Evolutionary conservation across 1,140 invertebrate species (phyloP).

Genomic region (Lamellibrachia luymesi): DNA sequence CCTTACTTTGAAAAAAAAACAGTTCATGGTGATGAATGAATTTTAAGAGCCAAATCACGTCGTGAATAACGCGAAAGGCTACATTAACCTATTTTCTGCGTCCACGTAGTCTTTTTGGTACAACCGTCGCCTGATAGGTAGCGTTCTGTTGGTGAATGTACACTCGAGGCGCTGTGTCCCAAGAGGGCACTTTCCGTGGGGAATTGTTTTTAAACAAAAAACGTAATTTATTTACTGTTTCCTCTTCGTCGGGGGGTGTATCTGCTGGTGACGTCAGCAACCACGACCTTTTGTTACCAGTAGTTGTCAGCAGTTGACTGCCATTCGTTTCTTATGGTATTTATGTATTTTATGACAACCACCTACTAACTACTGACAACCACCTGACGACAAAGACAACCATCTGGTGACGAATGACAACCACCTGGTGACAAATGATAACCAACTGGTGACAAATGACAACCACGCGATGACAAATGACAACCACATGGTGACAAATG

Average conservation of each 20-base stretch:
- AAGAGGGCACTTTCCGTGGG: background rate
- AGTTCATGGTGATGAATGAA: background rate
- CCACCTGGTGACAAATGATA: too few species aligned
- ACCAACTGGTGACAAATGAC: background rate
- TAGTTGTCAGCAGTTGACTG: too few species aligned
- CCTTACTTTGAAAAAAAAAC: background rate
- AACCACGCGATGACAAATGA: background rate
- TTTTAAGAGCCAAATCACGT: background rate
- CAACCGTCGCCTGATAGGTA: background rate
- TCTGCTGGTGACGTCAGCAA: background rate
- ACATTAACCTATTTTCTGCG: background rate
- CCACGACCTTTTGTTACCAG: too few species aligned
- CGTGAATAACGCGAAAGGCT: background rate
- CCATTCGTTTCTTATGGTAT: too few species aligned
- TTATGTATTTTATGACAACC: too few species aligned
- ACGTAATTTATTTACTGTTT: background rate
- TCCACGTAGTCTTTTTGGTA: background rate
- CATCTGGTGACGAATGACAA: too few species aligned
- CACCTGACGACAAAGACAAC: too few species aligned
- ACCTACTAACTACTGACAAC: too few species aligned
- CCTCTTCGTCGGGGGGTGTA: background rate
- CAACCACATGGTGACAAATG: background rate
- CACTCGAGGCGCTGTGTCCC: background rate
- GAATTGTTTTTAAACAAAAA: background rate
- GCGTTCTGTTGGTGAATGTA: background rate